These are phyloP conservation scores for Dromiciops gliroides DNA, from an alignment of 2,113 vertebrate species.

Conservation along the genomic window DNA sequence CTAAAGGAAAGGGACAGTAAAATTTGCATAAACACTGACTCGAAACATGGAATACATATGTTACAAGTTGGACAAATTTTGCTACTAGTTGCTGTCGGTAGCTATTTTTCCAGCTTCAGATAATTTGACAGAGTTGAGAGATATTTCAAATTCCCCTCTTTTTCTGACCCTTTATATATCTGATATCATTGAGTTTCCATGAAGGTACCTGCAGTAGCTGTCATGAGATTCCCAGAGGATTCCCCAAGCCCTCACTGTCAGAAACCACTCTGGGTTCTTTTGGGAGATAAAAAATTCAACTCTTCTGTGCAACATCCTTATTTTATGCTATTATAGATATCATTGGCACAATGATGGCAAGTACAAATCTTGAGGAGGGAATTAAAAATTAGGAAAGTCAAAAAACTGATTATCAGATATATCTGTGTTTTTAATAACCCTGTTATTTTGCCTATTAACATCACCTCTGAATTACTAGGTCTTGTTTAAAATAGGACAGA, in stretches of 20 bases:
- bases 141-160: background rate
- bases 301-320: background rate
- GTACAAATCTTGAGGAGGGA: background rate
- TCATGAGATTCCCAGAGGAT: background rate
- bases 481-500: background rate
- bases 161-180: background rate
- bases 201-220: background rate
- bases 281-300: background rate
- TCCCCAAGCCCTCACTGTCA: background rate
- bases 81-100: background rate
- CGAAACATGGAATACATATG: slow-evolving; percentile 4
- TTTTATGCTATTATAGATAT: background rate
- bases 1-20: slow-evolving; percentile 34
- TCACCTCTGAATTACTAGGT: background rate
- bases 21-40: slow-evolving; percentile 57
- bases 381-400: background rate
- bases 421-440: background rate
- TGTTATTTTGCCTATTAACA: background rate
- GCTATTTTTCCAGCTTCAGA: background rate
- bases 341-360: background rate
- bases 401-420: background rate
- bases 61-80: background rate
- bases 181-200: background rate
- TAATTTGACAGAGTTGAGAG: background rate
- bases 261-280: background rate